Base-by-base conservation (phyloP, 2,797 vertebrate species). In the Anisognathus igniventris region DNA sequence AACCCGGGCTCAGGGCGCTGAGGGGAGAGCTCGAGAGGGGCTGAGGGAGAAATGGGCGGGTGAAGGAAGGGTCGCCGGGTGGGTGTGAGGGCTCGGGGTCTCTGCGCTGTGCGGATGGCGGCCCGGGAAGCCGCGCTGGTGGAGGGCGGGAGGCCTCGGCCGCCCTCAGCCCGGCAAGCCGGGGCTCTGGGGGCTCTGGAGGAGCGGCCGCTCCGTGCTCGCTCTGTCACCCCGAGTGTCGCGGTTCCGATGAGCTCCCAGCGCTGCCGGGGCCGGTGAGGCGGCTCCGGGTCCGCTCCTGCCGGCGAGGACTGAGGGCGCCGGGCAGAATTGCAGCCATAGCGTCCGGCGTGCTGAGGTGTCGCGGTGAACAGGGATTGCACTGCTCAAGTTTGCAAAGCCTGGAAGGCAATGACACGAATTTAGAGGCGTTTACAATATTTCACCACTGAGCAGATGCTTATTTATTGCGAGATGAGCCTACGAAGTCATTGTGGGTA, bases 231-330 rank as follows among this genome's bases (percentile, higher is more conserved):
- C 31, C 14, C 15, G 5, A 8, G 60, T 3, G 45, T 3, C 1
- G 18, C 18, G 48, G 9, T 17, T 37, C 8, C 14, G 5, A 0
- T 9, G 62, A 0, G 31, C 31, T 0, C 8, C 6, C 51, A 0
- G 33, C 12, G n/a, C 16, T 27, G 33, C 24, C 16, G 33, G 37
- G 47, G 33, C 28, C 13, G 2, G 2, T 6, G 70, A 58, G 56
- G 56, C 10, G 7, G 18, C 14, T 1, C 39, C 4, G 7, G 37
- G 5, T 1, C 6, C 2, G 5, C 42, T 4, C 42, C 56, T 4
- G 25, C 28, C 27, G 0, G 6, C 15, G 0, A n/a, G 6, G 48
- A 2, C 15, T 35, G 0, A 37, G 35, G 57, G 8, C 33, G 16
- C 28, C 44, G 22, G 58, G 39, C 33, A 9, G 58, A 20, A 16